phyloP scores from a whole-genome alignment of 2,797 vertebrate species.

The Mycteria americana region DNA sequence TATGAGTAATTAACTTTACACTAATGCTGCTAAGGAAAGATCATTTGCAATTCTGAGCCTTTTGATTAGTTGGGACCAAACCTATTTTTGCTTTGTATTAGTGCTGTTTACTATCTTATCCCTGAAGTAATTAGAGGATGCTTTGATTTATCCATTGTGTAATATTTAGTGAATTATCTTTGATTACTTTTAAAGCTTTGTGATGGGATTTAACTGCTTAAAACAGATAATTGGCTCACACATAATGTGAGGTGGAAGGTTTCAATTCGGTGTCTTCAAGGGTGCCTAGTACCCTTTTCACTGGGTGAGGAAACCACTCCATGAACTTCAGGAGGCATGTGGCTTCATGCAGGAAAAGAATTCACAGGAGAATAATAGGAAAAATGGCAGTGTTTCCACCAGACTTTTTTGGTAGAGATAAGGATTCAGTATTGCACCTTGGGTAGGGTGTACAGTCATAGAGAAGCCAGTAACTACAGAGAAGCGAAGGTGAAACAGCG shows the following conservation, averaged over 20 bases:
- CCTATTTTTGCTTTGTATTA: not conserved
- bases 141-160: not conserved
- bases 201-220: not conserved
- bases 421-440: not conserved
- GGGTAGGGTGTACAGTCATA: not conserved
- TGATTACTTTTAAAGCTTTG: not conserved
- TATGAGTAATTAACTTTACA: not conserved
- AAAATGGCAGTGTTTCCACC: not conserved
- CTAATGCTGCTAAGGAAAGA: not conserved
- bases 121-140: not conserved
- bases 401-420: not conserved
- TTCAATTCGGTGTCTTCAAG: not conserved
- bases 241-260: not conserved
- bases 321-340: not conserved
- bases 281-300: not conserved
- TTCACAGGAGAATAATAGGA: not conserved
- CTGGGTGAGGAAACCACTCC: not conserved
- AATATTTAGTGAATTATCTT: not conserved
- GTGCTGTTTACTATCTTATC: not conserved
- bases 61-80: not conserved
- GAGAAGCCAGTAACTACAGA: not conserved
- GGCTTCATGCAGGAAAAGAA: not conserved
- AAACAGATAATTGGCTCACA: not conserved
- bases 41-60: not conserved
- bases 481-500: not conserved